These are phyloP conservation scores for Reticulitermes lucifugus DNA, from an alignment of 2,888 invertebrate species.

Conservation along the genomic window DNA sequence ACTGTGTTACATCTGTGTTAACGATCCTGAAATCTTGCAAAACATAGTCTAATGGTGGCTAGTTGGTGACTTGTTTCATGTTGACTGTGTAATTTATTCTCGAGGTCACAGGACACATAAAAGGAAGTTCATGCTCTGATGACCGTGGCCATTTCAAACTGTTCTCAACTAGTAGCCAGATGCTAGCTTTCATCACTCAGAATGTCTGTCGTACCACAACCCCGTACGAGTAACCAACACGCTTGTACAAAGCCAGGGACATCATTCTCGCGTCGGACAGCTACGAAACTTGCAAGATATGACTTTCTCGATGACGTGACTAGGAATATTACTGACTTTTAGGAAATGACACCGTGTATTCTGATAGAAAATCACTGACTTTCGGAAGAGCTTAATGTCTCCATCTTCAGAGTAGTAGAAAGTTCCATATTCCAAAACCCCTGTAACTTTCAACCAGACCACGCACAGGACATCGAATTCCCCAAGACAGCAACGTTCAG, in stretches of 20 bases:
- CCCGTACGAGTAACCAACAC: neutral
- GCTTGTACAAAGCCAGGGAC: neutral
- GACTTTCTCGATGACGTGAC: too few species aligned
- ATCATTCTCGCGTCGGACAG: neutral
- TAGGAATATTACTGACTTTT: too few species aligned
- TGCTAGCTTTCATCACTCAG: too few species aligned
- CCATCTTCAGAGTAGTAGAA: too few species aligned
- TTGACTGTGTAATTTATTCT: neutral
- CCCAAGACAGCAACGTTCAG: too few species aligned
- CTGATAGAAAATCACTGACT: too few species aligned
- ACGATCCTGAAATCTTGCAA: neutral
- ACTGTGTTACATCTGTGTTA: neutral
- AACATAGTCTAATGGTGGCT: neutral
- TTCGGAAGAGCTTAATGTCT: too few species aligned
- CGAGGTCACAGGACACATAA: slow-evolving; percentile 2
- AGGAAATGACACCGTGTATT: too few species aligned
- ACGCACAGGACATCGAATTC: too few species aligned
- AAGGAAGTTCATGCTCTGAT: slow-evolving; percentile 8
- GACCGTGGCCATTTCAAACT: neutral
- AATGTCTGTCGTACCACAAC: too few species aligned
- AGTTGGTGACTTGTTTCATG: neutral
- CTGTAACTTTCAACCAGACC: too few species aligned
- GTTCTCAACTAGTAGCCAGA: neutral
- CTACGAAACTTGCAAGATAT: neutral
- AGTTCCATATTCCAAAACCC: too few species aligned